Base-by-base conservation (phyloP, 2,888 invertebrate genomes). In the Escarpia spicata region DNA sequence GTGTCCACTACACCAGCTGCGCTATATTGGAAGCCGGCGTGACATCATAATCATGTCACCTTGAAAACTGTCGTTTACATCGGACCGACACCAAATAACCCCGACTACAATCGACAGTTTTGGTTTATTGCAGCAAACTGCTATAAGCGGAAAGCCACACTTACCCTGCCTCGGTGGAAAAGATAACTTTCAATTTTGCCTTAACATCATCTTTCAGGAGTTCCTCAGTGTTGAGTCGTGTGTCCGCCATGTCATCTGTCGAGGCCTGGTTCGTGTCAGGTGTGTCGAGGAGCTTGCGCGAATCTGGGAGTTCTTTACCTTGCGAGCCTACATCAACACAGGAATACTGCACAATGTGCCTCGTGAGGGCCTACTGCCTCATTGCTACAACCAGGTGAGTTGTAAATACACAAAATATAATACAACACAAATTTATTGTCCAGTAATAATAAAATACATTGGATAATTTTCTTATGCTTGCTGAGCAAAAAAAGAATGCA, bases 221-320 rank as follows among this genome's bases (percentile, higher is more conserved):
- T 96, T 96, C 96, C 94, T 97, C 52, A 96, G 96, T 0, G 93
- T 94, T 26, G 95, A 96, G 90, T 95, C 94, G 60, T 96, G 96
- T 93, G 94, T 94, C 75, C 93, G 93, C 0, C 94, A 96, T 91
- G 45, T 97, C 10, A 95, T 96, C n/a, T 96, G 96, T 93, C 94
- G 96, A 60, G 97, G 97, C 10, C 93, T 97, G 92, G 94, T 95
- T 0, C 94, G 97, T 31, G 94, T 97, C 12, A 95, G 95, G 93
- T 95, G 95, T 92, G 93, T 96, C 4, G 93, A 95, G 52, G 95
- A 95, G 43, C 93, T 96, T 19, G 94, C 95, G 8, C 94, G 94
- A 52, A 94, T 97, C 43, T 93, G 96, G 44, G 94, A 95, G 52
- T 96, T 95, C 93, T 95, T 97, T 4, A 96, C 96, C 0, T 92